Evolutionary conservation across 2,888 invertebrate species (phyloP), one percentile per base, ranked within the genome.

Genomic region (Leucoptera coffeella): DNA sequence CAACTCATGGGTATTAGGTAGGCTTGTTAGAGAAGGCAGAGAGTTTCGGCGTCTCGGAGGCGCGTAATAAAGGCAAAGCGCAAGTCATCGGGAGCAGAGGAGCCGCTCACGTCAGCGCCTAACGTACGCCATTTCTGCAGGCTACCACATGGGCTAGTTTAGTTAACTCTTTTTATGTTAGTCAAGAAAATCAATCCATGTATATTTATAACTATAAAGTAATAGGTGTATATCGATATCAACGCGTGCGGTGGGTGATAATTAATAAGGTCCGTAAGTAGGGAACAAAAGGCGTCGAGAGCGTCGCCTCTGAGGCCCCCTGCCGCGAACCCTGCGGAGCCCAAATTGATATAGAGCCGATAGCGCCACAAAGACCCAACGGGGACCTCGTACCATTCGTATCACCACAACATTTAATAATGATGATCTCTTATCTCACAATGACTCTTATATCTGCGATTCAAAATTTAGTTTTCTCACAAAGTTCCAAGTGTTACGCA

Each of bases 1-100:
- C 69, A 64, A 69, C 46, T 69, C 69, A 69, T 55, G 62, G n/a
- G 67, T 62, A 65, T 67, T 67, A 65, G 58, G 62, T 47, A 38
- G 56, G 64, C 69, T 69, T 65, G 69, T 69, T 69, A 69, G 65
- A 59, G 52, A 38, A 36, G 41, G 52, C 38, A 36, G 41, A 41
- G 38, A 33, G 33, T 37, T 34, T 41, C 39, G 41, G 44, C 45
- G 42, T 43, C 39, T 43, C 35, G 38, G 40, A 39, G 42, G 42
- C 32, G 34, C 48, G 57, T 65, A 65, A 62, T 65, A 61, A 67
- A 59, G 54, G 50, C 42, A 47, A 50, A 49, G 37, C 57, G 67
- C 67, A 65, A 69, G 67, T 69, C 67, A 69, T 41, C 47, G 48
- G 48, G 47, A 4, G 45, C 44, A 41, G 48, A 49, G 54, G 53